phyloP scores from a whole-genome alignment of 2,888 invertebrate species.

The Gerris lacustris region DNA sequence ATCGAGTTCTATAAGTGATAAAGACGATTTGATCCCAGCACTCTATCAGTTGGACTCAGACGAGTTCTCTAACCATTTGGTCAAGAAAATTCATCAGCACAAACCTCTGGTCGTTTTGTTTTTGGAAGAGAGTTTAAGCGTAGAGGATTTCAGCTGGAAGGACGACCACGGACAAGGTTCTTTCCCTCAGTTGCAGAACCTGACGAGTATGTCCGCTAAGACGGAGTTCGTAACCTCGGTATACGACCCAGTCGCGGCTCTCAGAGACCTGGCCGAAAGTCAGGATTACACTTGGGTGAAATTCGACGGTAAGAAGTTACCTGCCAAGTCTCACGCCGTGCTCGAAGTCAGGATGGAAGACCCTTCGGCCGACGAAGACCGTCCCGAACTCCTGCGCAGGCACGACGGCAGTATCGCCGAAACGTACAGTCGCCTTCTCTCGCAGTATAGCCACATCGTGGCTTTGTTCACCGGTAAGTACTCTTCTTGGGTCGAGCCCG shows the following conservation, averaged over 20 bases:
- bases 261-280: conserved; percentile 29
- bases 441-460: conserved; percentile 41
- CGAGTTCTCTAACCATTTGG: conserved; percentile 32
- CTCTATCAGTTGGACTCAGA: conserved; percentile 26
- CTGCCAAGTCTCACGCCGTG: conserved; percentile 18
- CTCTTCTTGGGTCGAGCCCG: conserved; percentile 42
- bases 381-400: conserved; percentile 43
- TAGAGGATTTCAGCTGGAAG: conserved; percentile 47
- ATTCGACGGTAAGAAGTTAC: conserved; percentile 20
- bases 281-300: conserved; percentile 27
- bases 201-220: conserved; percentile 25
- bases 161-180: conserved; percentile 36
- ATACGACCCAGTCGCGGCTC: conserved; percentile 24
- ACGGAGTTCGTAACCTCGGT: conserved; percentile 27
- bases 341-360: conserved; percentile 30
- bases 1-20: conserved; percentile 24
- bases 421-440: conserved; percentile 41
- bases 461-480: conserved; percentile 47
- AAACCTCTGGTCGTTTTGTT: conserved; percentile 41
- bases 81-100: conserved; percentile 35
- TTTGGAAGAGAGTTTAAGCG: conserved; percentile 44
- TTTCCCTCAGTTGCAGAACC: conserved; percentile 27
- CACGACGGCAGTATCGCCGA: conserved; percentile 50
- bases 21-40: conserved; percentile 25
- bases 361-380: conserved; percentile 27